Base-by-base conservation (phyloP, 2,113 vertebrate genomes). In the Acrocephalus arundinaceus region DNA sequence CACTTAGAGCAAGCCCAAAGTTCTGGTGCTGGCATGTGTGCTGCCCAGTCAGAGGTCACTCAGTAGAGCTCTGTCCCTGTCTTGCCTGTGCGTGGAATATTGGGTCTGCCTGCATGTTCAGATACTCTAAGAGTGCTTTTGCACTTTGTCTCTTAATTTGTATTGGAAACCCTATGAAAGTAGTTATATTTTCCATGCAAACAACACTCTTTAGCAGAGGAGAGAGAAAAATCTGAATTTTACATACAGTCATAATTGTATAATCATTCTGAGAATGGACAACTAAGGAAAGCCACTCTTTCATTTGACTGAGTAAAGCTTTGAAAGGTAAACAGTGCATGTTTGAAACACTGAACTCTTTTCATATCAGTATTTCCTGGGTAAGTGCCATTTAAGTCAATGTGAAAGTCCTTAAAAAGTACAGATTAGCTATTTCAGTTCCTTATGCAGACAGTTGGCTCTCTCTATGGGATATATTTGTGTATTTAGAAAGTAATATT, bases 351-450 rank as follows among this genome's bases (percentile, higher is more conserved):
- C 24, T 30, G 46, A 95, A 77, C 37, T 51, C 48, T 61, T 73
- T 85, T 79, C 6, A 1, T 81, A 35, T 17, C 9, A 39, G 25
- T 90, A 27, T 73, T 86, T 91, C 70, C 52, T 88, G 76, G 3
- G 30, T 90, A 93, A 84, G 21, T 77, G 52, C 55, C 33, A 21
- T 59, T 86, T 74, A 85, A 87, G 15, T 78, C 30, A 82, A 31
- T 49, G 48, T 82, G 72, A 81, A 91, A 96, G 52, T 71, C 58
- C 48, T 88, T 81, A 2, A 94, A 77, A 90, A 62, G 33, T 59
- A 39, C 7, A 10, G 74, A 84, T 68, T 63, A 63, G 49, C 35
- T 74, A 27, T 82, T 76, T 68, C 58, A 43, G 28, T 70, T 92
- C 65, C 24, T 59, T 92, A 54, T 2, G 2, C 20, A 63, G 79